Conservation (phyloP, 2,888 invertebrate species). For the Suillia variegata region DNA sequence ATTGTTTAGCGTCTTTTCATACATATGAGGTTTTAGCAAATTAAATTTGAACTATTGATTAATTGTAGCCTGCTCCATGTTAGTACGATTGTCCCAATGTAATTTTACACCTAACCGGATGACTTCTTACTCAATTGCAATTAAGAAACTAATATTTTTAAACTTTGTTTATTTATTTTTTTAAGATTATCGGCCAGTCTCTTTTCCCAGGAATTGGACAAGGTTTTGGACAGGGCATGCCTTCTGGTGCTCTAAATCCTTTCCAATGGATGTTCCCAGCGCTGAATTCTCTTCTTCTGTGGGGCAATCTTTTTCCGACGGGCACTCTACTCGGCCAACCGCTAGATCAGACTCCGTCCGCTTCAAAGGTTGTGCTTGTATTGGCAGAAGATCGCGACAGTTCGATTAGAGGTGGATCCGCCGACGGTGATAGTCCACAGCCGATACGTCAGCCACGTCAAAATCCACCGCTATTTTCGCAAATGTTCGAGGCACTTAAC, state of each 20-base stretch:
- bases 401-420: slow-evolving; percentile 28
- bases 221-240: neutral
- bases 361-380: slow-evolving; percentile 50
- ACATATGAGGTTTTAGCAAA: too few species aligned
- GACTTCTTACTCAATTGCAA: too few species aligned
- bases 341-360: slow-evolving; percentile 29
- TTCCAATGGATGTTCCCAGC: slow-evolving; percentile 41
- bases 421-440: slow-evolving; percentile 27
- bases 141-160: too few species aligned
- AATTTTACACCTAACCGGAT: too few species aligned
- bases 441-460: slow-evolving; percentile 20
- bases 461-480: slow-evolving; percentile 3
- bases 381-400: slow-evolving; percentile 45
- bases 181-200: slow-evolving; percentile 39
- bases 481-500: neutral
- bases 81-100: too few species aligned
- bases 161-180: too few species aligned
- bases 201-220: slow-evolving; percentile 25
- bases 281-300: slow-evolving; percentile 37
- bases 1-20: too few species aligned
- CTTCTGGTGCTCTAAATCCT: slow-evolving; percentile 24
- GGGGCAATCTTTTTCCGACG: slow-evolving; percentile 39
- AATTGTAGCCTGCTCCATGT: too few species aligned
- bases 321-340: slow-evolving; percentile 33
- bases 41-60: too few species aligned